Evolutionary conservation across 64 coral and sea anemone genomes (phyloP), one percentile per base, ranked within the genome.

Genomic region (Montipora cactus): DNA sequence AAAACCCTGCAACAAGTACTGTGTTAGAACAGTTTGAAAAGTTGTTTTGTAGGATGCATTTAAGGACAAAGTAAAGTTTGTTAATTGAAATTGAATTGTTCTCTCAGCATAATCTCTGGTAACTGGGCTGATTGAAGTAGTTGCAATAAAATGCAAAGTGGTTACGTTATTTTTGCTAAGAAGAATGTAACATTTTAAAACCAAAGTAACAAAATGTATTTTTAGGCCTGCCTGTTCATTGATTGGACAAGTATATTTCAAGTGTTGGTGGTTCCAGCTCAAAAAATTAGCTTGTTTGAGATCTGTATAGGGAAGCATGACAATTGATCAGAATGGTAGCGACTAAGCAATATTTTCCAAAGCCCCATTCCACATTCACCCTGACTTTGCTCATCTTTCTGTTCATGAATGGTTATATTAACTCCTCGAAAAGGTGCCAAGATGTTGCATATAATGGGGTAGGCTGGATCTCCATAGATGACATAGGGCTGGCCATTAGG

Each of bases 341-440:
- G 12, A 90, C 75, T 44, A 90, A 5, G 76, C 71, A 70, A 61
- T 90, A 90, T 49, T 90, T 90, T 46, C 73, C 87, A 78, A 89
- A 89, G 11, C 74, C 77, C 88, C 76, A 90, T 19, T 78, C 76
- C 16, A 90, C 59, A 20, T 7, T 46, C 59, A 79, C 74, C 77
- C 74, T 62, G 46, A 77, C 44, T 89, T 89, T 89, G 53, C 87
- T 89, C 74, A 89, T 89, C 18, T 53, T 19, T 48, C 20, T 55
- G 70, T 52, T 87, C 25, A 69, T 87, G 51, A 67, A 61, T 20
- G 15, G 83, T 72, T 52, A 87, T 8, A 49, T 47, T 19, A 0
- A 20, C 64, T 47, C 83, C 83, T 19, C 67, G n/a, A 71, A 87
- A 71, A 11, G 67, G 62, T 71, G 62, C 64, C 14, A 87, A 23